Percentiles rank a stretch among this genome's conserved stretches.
Evolutionary conservation across 2,113 vertebrate species (phyloP).

Genomic region (Anthoscopus minutus): DNA sequence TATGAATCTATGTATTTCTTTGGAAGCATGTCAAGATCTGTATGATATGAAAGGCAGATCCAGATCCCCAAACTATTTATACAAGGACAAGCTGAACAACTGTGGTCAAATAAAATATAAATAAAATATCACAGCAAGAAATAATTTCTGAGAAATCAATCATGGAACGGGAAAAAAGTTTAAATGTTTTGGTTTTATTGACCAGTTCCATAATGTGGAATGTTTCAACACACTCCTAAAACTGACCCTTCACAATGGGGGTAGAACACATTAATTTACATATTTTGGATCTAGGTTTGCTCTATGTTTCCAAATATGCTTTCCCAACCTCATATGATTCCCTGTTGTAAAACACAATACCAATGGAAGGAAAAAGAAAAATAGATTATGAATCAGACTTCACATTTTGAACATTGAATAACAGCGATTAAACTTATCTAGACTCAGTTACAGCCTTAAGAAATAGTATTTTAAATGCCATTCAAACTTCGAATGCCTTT

Average conservation of each 20-base stretch:
- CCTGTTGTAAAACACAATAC: conserved; percentile 1
- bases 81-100: conserved; percentile 20
- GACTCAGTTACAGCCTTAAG: background rate
- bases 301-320: conserved; percentile 20
- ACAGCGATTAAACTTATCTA: background rate
- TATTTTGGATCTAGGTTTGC: background rate
- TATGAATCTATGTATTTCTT: background rate
- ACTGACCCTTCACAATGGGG: background rate
- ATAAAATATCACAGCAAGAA: conserved; percentile 40
- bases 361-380: background rate
- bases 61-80: conserved; percentile 20
- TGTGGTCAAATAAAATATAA: conserved; percentile 54
- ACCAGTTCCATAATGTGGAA: background rate
- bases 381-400: background rate
- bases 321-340: conserved; percentile 3
- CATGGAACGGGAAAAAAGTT: conserved; percentile 27
- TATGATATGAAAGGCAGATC: background rate
- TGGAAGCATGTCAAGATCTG: background rate
- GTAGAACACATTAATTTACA: background rate
- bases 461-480: background rate
- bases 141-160: conserved; percentile 28
- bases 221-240: conserved; percentile 17
- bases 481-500: background rate
- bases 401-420: background rate
- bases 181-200: conserved; percentile 15